Base-by-base conservation (phyloP, 2,113 vertebrate species). In the Seriola quinqueradiata region DNA sequence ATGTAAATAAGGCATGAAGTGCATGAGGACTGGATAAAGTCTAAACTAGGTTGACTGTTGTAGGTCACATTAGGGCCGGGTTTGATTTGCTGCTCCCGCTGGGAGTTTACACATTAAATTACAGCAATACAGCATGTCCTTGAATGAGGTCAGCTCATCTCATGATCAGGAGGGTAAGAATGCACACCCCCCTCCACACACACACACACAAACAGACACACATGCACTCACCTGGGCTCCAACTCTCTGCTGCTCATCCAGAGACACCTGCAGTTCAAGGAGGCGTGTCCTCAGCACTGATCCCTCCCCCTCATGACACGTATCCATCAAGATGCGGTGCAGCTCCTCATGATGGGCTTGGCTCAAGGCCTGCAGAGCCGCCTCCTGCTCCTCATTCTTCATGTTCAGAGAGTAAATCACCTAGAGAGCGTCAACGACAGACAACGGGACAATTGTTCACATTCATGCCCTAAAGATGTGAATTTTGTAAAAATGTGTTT, bases 351-450 rank as follows among this genome's bases (percentile, higher is more conserved):
- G 94, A 81, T 98, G 97, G 23, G 95, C 94, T 25, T 97, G 95
- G 71, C 90, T 95, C 81, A 97, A 84, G 28, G 96, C 93, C 88
- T 96, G 96, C 81, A 98, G 77, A 70, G 91, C 95, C 46, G 95
- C 94, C 88, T 99, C 97, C 0, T 97, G 95, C 86, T 99, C 98
- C 78, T 99, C 98, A 86, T 97, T 97, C 89, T 96, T 99, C 57
- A 95, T 96, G 91, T 99, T 99, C 84, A 99, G 93, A 50, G 97
- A 95, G 81, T 99, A 98, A 79, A 99, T 98, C 83, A 99, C 98
- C 98, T 99, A 85, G 2, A 67, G 38, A 61, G 36, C 0, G 21
- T 44, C 61, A 55, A 17, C 11, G 8, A 77, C 34, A 86, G 58
- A 58, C 23, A 60, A 52, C 48, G 68, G 21, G 28, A 34, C 0